Evolutionary conservation across 2,888 invertebrate species (phyloP), one percentile per base, ranked within the genome.

Genomic region (Mechanitis messenoides): DNA sequence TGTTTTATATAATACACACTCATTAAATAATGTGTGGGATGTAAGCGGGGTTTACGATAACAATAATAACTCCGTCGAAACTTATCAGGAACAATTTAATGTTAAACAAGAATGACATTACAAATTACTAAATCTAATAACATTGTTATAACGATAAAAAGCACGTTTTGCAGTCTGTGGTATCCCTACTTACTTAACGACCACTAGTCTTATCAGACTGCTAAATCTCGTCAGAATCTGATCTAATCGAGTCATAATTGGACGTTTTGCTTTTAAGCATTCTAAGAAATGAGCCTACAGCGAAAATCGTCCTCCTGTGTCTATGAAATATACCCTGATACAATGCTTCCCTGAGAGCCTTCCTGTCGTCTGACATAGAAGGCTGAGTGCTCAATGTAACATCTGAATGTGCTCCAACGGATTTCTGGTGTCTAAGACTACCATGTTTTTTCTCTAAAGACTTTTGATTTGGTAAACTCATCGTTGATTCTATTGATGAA

Each of bases 261-360:
- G 94, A 93, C 74, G 94, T 94, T 80, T 94, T 93, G 77, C 92
- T 93, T 72, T 93, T 92, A 69, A 94, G 83, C 94, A 94, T 94
- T 69, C 94, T 91, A 63, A 94, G 86, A 79, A 94, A 94, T 56
- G 94, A 94, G 58, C 94, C 94, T 60, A 94, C 91, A 6, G 94
- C 94, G 78, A 94, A 94, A 71, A 94, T 94, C 65, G 94, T 94
- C 77, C 94, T 90, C 68, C 94, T 89, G 84, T 94, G 94, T 70
- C 94, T 92, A 87, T 94, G 94, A 81, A 94, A 94, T 78, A 94
- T 94, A 82, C 94, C 94, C 84, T 94, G 93, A 80, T 94, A 94
- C 72, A 94, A 86, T 66, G 94, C 94, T 79, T 94, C 94, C 68
- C 94, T 88, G 67, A 93, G 78, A 56, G 94, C 93, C 81, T 94